Evolutionary conservation across 2,888 invertebrate genomes (phyloP), one percentile per base, ranked within the genome.

Genomic region (Drosophila subquinaria): DNA sequence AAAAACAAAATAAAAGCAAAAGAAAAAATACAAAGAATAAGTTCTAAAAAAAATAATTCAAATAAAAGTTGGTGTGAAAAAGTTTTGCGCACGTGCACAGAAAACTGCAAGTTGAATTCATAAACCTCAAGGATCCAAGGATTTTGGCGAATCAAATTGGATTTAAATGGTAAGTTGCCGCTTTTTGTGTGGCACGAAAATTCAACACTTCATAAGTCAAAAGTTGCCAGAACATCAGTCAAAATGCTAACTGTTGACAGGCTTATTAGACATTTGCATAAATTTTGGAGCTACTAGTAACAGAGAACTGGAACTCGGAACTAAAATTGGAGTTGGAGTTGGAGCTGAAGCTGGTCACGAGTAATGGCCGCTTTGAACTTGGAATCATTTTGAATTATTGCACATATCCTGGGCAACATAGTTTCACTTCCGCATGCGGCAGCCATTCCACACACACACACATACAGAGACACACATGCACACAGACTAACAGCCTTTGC

Each of bases 291-390:
- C 57, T 33, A 45, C 57, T 33, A 45, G 52, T 35, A 40, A 43
- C 59, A 23, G 9, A 38, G 43, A 40, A 60, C 47, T 43, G 36
- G 13, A 36, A 36, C 10, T 23, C 20, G 9, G 63, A 38, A 51
- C 47, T 57, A 30, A 48, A 45, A 36, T 36, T 42, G 38, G 60
- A 30, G 45, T 38, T 51, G 33, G 36, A 38, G 52, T 17, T 48
- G 47, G 10, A 53, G 33, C 56, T 69, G 64, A 20, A 62, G 52
- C 69, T 76, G 65, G 65, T 66, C 67, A 82, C 76, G 86, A 91
- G 90, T 91, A 90, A 91, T 91, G 88, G 89, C 76, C 85, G 90
- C 89, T 91, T 91, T 91, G 91, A 91, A 91, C 91, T 91, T 91
- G 91, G 90, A 86, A 84, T 85, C 91, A 73, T 89, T 90, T 88